Evolutionary conservation across 1,140 invertebrate species (phyloP).

Genomic region (Rhyacophila brunnea): DNA sequence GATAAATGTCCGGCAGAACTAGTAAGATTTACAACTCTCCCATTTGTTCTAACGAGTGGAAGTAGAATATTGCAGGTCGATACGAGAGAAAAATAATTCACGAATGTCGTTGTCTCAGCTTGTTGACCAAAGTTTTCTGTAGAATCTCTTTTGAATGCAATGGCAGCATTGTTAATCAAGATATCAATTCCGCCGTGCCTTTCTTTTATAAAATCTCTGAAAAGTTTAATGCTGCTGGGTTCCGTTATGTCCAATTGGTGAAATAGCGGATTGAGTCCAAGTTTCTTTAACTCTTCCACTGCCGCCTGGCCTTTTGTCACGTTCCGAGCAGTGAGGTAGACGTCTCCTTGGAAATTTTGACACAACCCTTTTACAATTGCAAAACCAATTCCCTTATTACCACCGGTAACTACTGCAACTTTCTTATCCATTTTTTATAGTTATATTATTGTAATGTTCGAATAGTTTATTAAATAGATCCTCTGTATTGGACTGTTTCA

Average conservation of each 20-base stretch:
- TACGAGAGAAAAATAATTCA: constrained; percentile 69
- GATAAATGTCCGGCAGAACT: constrained; percentile 64
- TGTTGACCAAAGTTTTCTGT: constrained; percentile 65
- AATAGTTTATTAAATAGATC: too few species aligned
- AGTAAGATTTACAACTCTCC: constrained; percentile 73
- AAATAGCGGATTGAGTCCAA: constrained; percentile 57
- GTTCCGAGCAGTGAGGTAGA: constrained; percentile 65
- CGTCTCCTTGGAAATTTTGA: constrained; percentile 60
- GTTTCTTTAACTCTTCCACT: constrained; percentile 54
- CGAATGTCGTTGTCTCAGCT: constrained; percentile 66
- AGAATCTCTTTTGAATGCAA: constrained; percentile 65
- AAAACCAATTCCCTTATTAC: constrained; percentile 76
- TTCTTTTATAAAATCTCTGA: constrained; percentile 61
- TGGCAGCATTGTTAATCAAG: constrained; percentile 82
- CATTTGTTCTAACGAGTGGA: constrained; percentile 65
- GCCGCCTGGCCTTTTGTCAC: constrained; percentile 56
- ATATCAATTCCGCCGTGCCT: constrained; percentile 75
- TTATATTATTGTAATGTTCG: constrained; percentile 2
- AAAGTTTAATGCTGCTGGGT: constrained; percentile 56
- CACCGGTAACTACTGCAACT: constrained; percentile 62
- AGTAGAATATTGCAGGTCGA: constrained; percentile 65
- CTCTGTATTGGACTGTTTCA: too few species aligned
- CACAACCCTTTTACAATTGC: constrained; percentile 67
- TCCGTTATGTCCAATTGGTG: constrained; percentile 70
- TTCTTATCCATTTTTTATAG: constrained; percentile 46